These are phyloP conservation scores for Brachionus koreanus DNA, from an alignment of 1,140 invertebrate species.

Conservation along the genomic window DNA sequence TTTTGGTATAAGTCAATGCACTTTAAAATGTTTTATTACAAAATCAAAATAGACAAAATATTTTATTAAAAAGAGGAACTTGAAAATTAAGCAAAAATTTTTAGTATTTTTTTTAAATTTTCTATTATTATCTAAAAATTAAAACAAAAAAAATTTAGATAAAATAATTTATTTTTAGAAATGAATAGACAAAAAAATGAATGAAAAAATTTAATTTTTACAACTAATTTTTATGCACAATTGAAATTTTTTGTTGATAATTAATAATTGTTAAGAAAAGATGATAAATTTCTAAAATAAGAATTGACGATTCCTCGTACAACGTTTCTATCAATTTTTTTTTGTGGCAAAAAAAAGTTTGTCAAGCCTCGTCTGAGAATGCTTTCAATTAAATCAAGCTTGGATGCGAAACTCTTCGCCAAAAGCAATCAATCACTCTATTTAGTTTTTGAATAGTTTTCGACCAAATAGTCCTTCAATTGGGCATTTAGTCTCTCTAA, in stretches of 20 bases:
- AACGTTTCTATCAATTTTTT: background rate
- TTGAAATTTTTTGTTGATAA: background rate
- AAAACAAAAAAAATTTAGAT: too few species aligned
- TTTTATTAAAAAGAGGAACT: too few species aligned
- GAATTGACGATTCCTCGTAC: background rate
- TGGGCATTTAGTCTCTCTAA: slow-evolving; percentile 52
- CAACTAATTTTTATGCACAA: background rate
- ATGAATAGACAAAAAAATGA: too few species aligned
- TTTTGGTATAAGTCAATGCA: too few species aligned
- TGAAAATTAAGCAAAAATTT: too few species aligned
- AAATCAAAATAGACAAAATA: too few species aligned
- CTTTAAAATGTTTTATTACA: too few species aligned
- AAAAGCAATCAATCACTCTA: background rate
- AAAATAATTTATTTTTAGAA: too few species aligned
- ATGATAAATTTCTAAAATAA: background rate
- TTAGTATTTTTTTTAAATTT: too few species aligned
- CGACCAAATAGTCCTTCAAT: slow-evolving; percentile 52
- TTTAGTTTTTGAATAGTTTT: slow-evolving; percentile 49
- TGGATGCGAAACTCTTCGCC: background rate
- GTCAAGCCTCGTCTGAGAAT: background rate
- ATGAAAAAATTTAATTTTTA: background rate
- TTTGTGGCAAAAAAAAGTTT: background rate
- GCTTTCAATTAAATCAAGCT: background rate
- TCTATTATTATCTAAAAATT: too few species aligned
- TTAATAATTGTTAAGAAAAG: background rate